Evolutionary conservation across 1,140 invertebrate species (phyloP).

Genomic region (Lamellibrachia luymesi): DNA sequence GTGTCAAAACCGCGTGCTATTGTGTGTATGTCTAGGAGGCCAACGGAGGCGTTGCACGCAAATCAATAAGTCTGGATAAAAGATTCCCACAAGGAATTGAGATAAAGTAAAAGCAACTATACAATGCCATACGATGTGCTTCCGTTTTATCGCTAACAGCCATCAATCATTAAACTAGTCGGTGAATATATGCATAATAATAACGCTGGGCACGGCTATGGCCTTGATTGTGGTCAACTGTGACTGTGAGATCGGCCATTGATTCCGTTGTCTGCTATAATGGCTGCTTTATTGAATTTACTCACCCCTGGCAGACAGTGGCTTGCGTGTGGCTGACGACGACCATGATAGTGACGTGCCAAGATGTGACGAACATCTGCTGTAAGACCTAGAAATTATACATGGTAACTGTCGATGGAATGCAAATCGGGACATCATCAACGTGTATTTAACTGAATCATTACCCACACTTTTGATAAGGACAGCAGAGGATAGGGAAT

Average conservation of each 20-base stretch:
- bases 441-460: neutral
- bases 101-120: neutral
- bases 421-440: neutral
- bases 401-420: neutral
- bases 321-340: neutral
- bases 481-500: neutral
- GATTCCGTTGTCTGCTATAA: neutral
- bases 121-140: neutral
- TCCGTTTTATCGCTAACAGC: neutral
- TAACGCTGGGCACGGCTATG: neutral
- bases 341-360: neutral
- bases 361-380: neutral
- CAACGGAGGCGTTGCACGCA: neutral
- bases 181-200: neutral
- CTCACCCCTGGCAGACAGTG: neutral
- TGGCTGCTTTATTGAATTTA: conserved; percentile 1
- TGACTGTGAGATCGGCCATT: neutral
- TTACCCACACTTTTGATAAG: neutral
- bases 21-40: neutral
- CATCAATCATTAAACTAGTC: neutral
- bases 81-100: neutral
- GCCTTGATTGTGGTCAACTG: neutral
- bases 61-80: conserved; percentile 1
- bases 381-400: neutral
- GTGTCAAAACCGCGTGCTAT: neutral